Percentiles rank a stretch among this genome's conserved stretches.
Evolutionary conservation across 1,140 invertebrate species (phyloP).

Genomic region (Helicoverpa zea): DNA sequence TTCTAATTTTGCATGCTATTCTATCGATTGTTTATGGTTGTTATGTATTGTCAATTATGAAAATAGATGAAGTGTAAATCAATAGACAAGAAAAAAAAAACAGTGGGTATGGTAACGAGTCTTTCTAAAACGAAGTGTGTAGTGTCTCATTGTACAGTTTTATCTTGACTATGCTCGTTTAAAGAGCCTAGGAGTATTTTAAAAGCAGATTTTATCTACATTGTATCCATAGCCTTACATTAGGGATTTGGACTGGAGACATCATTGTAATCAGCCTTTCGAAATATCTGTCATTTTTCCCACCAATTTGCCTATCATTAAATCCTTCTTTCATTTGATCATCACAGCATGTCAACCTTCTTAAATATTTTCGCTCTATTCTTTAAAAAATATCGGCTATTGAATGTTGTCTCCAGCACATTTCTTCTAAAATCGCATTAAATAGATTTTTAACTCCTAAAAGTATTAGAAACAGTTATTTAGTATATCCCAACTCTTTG

Average conservation of each 20-base stretch:
- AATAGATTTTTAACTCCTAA: constrained; percentile 31
- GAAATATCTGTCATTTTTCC: neutral
- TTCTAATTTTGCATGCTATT: neutral
- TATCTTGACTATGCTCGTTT: constrained; percentile 17
- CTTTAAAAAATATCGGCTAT: neutral
- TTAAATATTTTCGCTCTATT: neutral
- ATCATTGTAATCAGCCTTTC: neutral
- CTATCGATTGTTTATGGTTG: constrained; percentile 9
- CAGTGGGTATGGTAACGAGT: constrained; percentile 37
- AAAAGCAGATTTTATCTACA: constrained; percentile 21
- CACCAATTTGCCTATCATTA: neutral
- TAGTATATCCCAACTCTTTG: neutral
- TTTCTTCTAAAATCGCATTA: neutral
- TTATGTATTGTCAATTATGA: constrained; percentile 37
- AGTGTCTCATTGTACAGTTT: constrained; percentile 48
- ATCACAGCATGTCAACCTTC: neutral
- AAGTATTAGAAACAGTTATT: constrained; percentile 21
- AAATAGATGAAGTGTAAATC: neutral
- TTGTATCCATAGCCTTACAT: constrained; percentile 17
- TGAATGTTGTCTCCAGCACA: constrained; percentile 8
- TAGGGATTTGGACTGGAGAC: neutral
- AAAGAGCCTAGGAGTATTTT: constrained; percentile 32
- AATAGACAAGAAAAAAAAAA: constrained; percentile 8
- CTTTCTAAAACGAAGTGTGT: constrained; percentile 26
- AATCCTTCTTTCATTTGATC: no score